phyloP scores from a whole-genome alignment of 2,797 vertebrate genomes.

The Sternotherus odoratus region DNA sequence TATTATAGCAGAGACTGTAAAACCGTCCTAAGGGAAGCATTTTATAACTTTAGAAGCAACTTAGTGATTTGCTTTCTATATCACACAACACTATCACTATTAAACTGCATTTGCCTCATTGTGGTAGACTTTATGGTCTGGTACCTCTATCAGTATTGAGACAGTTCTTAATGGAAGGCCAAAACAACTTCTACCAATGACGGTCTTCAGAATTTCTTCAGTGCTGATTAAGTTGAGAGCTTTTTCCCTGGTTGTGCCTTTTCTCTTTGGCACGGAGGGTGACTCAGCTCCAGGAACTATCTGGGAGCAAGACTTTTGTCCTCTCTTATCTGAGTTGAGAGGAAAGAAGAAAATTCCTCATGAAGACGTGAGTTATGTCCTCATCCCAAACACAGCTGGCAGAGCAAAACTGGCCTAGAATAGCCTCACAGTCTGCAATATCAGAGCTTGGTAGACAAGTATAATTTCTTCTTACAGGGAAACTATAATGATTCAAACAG shows the following conservation, averaged over 20 bases:
- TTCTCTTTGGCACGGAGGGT: not conserved
- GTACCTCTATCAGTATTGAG: not conserved
- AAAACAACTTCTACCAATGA: not conserved
- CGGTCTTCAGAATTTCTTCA: not conserved
- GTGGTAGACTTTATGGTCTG: not conserved
- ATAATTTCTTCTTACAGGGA: conserved; percentile 54
- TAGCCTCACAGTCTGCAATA: conserved; percentile 6
- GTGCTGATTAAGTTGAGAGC: not conserved
- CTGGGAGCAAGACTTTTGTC: not conserved
- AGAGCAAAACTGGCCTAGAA: conserved; percentile 14
- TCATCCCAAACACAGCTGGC: not conserved
- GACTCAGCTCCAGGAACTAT: not conserved
- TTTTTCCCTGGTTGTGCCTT: not conserved
- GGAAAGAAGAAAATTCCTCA: conserved; percentile 11
- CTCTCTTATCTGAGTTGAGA: not conserved
- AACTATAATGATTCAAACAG: conserved; percentile 8
- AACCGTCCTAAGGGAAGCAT: not conserved
- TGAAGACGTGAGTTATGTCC: not conserved
- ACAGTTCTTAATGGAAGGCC: not conserved
- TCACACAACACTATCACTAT: not conserved
- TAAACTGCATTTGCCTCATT: not conserved
- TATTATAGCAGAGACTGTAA: not conserved
- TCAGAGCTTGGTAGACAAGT: conserved; percentile 21
- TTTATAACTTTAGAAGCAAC: not conserved
- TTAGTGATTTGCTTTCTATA: not conserved